Base-by-base conservation (phyloP, 2,797 vertebrate species). In the Thalassophryne amazonica region DNA sequence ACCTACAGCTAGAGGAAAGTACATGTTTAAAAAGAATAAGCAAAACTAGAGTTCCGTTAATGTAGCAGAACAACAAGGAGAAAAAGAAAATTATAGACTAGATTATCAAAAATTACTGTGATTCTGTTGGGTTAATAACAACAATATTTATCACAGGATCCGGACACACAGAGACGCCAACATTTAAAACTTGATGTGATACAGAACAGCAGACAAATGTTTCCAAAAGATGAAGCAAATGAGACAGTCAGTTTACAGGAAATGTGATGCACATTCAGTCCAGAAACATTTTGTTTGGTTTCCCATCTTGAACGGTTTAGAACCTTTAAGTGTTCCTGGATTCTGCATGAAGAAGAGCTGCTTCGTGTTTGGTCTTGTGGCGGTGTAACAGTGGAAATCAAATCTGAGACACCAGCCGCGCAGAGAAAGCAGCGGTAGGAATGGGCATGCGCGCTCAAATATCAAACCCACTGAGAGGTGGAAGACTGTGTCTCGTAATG, bases 331-430 rank as follows among this genome's bases (percentile, higher is more conserved):
- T 5, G 11, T 19, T 32, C 41, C 15, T 41, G 10, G 30, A 40
- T 59, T 19, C 38, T 38, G 23, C 46, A 9, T n/a, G n/a, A n/a
- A 36, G 21, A 35, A 27, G 39, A 54, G 36, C 29, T 48, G 49
- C 31, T 40, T 6, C 30, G n/a, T 50, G 12, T 60, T 60, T 40
- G 20, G 45, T 25, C 34, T 35, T 3, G 9, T 37, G 18, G 17
- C 17, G 32, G 31, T 39, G 69, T 38, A 49, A 70, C 47, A 32
- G 36, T 52, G 18, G 28, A 74, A 75, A 65, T 53, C 23, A 42
- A 54, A 58, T 58, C 47, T 70, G 70, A 70, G 70, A 73, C 53
- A 36, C 35, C 51, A 34, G 57, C 30, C 1, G 3, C 34, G 35
- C 40, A 37, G 13, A 43, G 11, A 25, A 33, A 20, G 2, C 18